Evolutionary conservation across 1,140 invertebrate species (phyloP), one percentile per base, ranked within the genome.

Genomic region (Euura saliciscinereae): DNA sequence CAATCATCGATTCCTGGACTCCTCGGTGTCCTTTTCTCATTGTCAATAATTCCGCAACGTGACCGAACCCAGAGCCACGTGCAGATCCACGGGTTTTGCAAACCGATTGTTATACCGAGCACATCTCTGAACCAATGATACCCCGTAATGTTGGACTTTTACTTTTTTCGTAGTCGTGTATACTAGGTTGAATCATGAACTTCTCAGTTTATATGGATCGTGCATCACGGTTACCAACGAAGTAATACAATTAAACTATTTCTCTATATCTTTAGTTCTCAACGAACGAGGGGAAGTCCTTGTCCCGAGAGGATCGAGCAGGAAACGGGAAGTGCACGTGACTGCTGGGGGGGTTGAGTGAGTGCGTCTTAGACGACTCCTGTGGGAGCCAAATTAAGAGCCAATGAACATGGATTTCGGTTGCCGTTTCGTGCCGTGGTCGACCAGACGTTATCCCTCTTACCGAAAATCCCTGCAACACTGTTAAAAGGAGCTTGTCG

Each of bases 241-340:
- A 28, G 28, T 28, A 59, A 59, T 59, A 59, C 51, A 59, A 59
- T 59, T 59, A 59, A 59, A 59, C 51, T 8, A n/a, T 59, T 59
- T 59, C 51, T 59, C 5, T 3, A 6, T 8, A n/a, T 59, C 46
- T 51, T 59, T 59, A 11, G 8, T n/a, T 59, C 6, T 3, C 51
- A 4, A 59, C 5, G 6, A 28, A 28, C 28, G 28, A 28, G 28
- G 28, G 28, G 28, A 28, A 28, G 28, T 28, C 28, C 28, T 28
- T 28, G 28, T 28, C 51, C 51, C 51, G 51, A 6, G 51, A n/a
- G 51, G 13, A 0, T 59, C 51, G 51, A 59, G 51, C 8, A 11
- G 51, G 51, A 59, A 59, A 59, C 13, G 51, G 51, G 51, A 59
- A 59, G 51, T 59, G 51, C 51, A 59, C 51, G 51, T 59, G 51